Evolutionary conservation across 2,113 vertebrate genomes (phyloP), one percentile per base, ranked within the genome.

Genomic region (Rhabdornis inornatus): DNA sequence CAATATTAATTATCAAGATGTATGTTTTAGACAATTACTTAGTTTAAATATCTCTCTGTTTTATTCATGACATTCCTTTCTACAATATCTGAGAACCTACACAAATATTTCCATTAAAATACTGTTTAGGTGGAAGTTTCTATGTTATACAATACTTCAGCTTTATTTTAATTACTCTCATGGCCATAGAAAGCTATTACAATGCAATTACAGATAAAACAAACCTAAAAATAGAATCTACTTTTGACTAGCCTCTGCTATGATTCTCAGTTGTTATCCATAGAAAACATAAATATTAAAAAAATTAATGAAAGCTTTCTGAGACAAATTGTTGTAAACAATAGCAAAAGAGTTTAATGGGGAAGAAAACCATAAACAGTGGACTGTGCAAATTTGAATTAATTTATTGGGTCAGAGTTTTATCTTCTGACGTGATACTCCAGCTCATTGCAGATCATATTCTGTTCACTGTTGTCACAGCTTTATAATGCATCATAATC

Each of bases 211-310:
- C 37, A 94, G 89, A 70, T 90, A 86, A 89, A 64, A 83, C 39
- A 92, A 94, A 83, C 19, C 70, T 49, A 93, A 80, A 94, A 95
- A 55, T 90, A 65, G 25, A 94, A 95, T 83, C 90, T 86, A 69
- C 91, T 96, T 90, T 85, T 90, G 72, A 90, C 89, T 96, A 95
- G 68, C 16, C 37, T 82, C 74, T 92, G 22, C 50, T 89, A 64
- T 79, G 79, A 86, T 57, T 92, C 79, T 91, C 28, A 39, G 35
- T 72, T 75, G 64, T 92, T 96, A 91, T 63, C 76, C 49, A 52
- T 60, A 71, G 56, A 83, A 92, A 97, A 88, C 55, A 86, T 87
- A 90, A 78, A 90, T 97, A 94, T 78, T 90, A 63, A 93, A 95
- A 95, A 59, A 55, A 94, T 79, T 94, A 88, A 76, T 93, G 53